phyloP scores from a whole-genome alignment of 92 coral and sea anemone species.

The Blastomussa wellsi region DNA sequence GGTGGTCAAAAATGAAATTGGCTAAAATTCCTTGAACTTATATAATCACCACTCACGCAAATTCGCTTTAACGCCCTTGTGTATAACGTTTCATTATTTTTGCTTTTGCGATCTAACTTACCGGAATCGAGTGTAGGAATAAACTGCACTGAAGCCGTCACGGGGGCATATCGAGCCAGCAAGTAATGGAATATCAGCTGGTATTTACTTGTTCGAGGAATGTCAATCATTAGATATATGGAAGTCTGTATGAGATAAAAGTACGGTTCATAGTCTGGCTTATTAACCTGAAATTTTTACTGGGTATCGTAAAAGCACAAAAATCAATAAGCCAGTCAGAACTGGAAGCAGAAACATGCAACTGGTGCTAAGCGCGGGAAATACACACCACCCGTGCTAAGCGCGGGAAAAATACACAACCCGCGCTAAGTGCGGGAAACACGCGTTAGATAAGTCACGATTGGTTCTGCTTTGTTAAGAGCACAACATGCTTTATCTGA shows the following conservation, averaged over 20 bases:
- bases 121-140: constrained; percentile 86
- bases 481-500: background rate
- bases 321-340: background rate
- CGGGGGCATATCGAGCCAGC: constrained; percentile 54
- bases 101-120: constrained; percentile 46
- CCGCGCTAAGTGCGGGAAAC: too few relatives aligned
- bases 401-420: too few relatives aligned
- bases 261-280: background rate
- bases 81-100: too few relatives aligned
- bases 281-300: background rate
- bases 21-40: too few relatives aligned
- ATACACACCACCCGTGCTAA: too few relatives aligned
- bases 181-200: constrained; percentile 82
- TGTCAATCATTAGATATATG: constrained; percentile 63
- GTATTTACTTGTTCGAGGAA: constrained; percentile 87
- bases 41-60: too few relatives aligned
- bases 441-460: too few relatives aligned
- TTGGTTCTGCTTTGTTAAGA: background rate
- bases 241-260: constrained; percentile 46
- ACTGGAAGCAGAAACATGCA: background rate
- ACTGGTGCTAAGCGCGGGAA: too few relatives aligned
- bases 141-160: constrained; percentile 72
- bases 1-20: too few relatives aligned
- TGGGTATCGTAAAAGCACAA: background rate
- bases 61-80: too few relatives aligned